Evolutionary conservation across 2,113 vertebrate species (phyloP).

Genomic region (Mormyrus lacerda): DNA sequence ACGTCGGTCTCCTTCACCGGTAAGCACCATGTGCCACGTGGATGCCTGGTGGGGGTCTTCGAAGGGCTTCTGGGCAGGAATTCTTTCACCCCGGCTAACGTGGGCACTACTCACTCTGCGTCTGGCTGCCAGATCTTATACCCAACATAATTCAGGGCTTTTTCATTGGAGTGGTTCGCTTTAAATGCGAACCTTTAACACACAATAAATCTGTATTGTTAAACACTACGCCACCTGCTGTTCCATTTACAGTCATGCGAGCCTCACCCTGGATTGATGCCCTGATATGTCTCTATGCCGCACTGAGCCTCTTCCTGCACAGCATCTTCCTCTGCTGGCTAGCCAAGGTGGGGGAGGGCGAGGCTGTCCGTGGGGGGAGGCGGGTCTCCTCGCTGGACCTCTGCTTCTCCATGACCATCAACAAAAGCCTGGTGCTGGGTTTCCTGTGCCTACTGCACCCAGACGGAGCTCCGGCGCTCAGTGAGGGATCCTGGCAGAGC

Average conservation of each 20-base stretch:
- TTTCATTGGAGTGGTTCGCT: not conserved
- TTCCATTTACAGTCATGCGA: conserved; percentile 36
- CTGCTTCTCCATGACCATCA: conserved; percentile 53
- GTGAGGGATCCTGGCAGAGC: conserved; percentile 52
- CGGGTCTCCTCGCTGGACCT: conserved; percentile 49
- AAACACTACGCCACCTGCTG: not conserved
- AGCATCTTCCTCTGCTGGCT: conserved; percentile 53
- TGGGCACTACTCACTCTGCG: not conserved
- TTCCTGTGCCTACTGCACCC: conserved; percentile 63
- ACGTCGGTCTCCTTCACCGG: conserved; percentile 49
- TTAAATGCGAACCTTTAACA: not conserved
- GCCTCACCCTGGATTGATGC: conserved; percentile 34
- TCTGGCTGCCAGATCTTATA: not conserved
- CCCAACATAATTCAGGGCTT: not conserved
- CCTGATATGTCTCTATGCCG: conserved; percentile 57
- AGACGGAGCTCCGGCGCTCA: conserved; percentile 45
- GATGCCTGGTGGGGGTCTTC: not conserved
- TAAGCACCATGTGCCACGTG: conserved; percentile 27
- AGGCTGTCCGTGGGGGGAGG: conserved; percentile 3
- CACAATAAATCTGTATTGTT: not conserved
- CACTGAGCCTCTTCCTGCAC: conserved; percentile 56
- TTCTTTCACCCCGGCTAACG: not conserved
- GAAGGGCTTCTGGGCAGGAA: not conserved
- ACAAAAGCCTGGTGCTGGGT: conserved; percentile 54
- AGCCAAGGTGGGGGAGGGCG: conserved; percentile 47